These are phyloP conservation scores for Tenebrio molitor DNA, from an alignment of 1,140 invertebrate species.

Conservation along the genomic window DNA sequence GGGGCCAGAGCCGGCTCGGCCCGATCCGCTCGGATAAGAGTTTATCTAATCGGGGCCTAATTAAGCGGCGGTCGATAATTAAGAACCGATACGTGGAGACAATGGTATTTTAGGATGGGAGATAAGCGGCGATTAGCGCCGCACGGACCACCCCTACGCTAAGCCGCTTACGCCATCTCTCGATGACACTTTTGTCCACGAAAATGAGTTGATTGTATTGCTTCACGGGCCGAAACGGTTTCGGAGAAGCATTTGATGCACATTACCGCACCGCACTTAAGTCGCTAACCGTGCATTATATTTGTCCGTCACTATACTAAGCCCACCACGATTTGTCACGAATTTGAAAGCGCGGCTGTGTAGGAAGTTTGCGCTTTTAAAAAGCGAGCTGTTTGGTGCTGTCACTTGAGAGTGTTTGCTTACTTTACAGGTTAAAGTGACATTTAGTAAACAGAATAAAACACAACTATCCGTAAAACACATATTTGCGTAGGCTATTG, in stretches of 20 bases:
- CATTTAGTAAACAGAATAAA: slow-evolving; percentile 62
- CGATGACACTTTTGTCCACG: slow-evolving; percentile 25
- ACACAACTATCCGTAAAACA: slow-evolving; percentile 64
- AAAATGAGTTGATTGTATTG: slow-evolving; percentile 32
- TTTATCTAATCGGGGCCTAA: slow-evolving; percentile 13
- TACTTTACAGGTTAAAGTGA: slow-evolving; percentile 62
- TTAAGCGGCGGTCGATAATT: slow-evolving; percentile 3
- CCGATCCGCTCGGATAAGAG: background rate
- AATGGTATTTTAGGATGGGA: slow-evolving; percentile 13
- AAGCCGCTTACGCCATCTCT: slow-evolving; percentile 26
- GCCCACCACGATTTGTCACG: slow-evolving; percentile 4
- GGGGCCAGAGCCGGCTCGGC: slow-evolving; percentile 29
- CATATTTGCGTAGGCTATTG: slow-evolving; percentile 62
- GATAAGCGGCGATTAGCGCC: slow-evolving; percentile 23
- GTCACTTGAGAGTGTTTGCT: slow-evolving; percentile 60
- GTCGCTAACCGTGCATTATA: slow-evolving; percentile 15
- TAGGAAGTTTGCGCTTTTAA: slow-evolving; percentile 12
- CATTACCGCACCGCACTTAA: slow-evolving; percentile 1
- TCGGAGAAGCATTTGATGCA: slow-evolving; percentile 23
- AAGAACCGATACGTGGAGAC: background rate
- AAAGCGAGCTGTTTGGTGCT: slow-evolving; percentile 22
- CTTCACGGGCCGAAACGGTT: background rate
- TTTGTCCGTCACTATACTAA: slow-evolving; percentile 15
- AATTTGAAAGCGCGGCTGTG: slow-evolving; percentile 6
- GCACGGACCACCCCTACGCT: slow-evolving; percentile 28